Base-by-base conservation (phyloP, 2,113 vertebrate species). In the Holacanthus passer region DNA sequence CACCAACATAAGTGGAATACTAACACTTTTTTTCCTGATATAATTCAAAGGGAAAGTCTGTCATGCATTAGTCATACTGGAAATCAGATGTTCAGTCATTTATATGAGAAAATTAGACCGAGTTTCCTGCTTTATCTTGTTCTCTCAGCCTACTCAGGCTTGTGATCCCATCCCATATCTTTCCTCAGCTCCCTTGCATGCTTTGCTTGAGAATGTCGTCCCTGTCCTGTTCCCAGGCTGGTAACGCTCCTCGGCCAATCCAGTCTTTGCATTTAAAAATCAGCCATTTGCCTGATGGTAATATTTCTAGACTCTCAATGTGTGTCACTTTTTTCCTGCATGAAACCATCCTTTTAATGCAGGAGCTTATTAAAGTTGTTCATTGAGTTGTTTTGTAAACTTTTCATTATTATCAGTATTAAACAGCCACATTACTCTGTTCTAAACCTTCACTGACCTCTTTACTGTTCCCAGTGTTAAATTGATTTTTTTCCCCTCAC, bases 151-250 rank as follows among this genome's bases (percentile, higher is more conserved):
- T 59, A 70, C 45, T 41, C 68, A 19, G 60, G 56, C 88, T 82
- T 76, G 45, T 80, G 86, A 77, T 82, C 80, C 77, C 78, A 16
- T 73, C 73, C 76, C 67, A 29, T 77, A 75, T 82, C 79, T 87
- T 17, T 77, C 77, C 75, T 69, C 63, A 43, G 72, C 77, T 82
- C 74, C 90, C 4, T 7, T 85, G 88, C 92, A 89, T 91, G 89
- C 80, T 77, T 39, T 81, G 68, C 87, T 86, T 90, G 85, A 91
- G 91, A 92, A 92, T 86, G 72, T 82, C 16, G 2, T 77, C 69
- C 71, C 31, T 4, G 20, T 77, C 64, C 58, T 29, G 59, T 91
- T 91, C 84, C 82, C 88, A 87, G 81, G 70, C 85, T 83, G 37
- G 52, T 74, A 60, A 55, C 56, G 32, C n/a, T 24, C 22, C 66